These are phyloP conservation scores for Homarus gammarus DNA, from an alignment of 2,888 invertebrate genomes.

Conservation along the genomic window DNA sequence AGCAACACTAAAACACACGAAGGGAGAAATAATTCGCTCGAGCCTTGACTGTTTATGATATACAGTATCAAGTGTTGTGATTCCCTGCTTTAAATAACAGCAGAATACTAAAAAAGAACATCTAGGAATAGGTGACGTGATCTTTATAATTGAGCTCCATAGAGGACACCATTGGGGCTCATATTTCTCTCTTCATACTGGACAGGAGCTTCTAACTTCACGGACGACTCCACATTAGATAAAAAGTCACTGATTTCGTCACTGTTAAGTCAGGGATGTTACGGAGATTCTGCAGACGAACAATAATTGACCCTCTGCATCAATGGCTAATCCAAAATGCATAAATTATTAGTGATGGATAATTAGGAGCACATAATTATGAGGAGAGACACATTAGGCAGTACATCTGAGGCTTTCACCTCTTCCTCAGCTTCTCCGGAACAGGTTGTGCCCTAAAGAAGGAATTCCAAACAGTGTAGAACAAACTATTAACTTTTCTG, in stretches of 20 bases:
- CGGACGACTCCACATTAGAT: not conserved
- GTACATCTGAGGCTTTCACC: not conserved
- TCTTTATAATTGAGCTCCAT: not conserved
- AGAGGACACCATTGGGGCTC: not conserved
- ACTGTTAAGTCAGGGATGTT: not conserved
- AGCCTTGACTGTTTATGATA: not conserved
- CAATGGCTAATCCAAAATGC: slow-evolving; percentile 61
- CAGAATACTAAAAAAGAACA: slow-evolving; percentile 1
- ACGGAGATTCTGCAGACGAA: slow-evolving; percentile 27
- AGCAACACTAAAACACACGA: not conserved
- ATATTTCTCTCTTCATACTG: not conserved
- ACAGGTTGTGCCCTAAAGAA: no score
- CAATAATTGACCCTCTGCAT: slow-evolving; percentile 13
- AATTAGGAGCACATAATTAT: slow-evolving; percentile 26
- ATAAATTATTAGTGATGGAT: slow-evolving; percentile 69
- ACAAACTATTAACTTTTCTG: no score
- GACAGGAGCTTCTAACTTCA: slow-evolving; percentile 1
- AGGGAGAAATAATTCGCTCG: not conserved
- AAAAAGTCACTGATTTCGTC: not conserved
- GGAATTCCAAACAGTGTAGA: no score
- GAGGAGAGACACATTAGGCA: slow-evolving; percentile 7
- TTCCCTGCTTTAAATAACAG: not conserved
- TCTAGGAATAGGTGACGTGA: slow-evolving; percentile 3
- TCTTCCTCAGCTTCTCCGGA: slow-evolving; percentile 10
- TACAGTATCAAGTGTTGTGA: not conserved